These are phyloP conservation scores for Helicoverpa armigera DNA, from an alignment of 1,140 invertebrate genomes.

Conservation along the genomic window DNA sequence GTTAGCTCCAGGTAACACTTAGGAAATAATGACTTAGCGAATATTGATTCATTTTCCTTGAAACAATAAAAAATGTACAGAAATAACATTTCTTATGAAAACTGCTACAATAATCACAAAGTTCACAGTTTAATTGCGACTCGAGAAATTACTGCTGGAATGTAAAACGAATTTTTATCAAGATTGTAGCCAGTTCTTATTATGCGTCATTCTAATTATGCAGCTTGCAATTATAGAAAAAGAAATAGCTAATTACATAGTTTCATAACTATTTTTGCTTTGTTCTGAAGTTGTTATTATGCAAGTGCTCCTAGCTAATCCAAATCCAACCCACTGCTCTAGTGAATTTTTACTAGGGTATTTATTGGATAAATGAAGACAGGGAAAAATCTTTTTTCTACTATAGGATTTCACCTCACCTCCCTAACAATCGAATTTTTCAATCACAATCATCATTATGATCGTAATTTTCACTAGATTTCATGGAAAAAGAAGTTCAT, in stretches of 20 bases:
- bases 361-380: no score
- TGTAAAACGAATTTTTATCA: conserved; percentile 3
- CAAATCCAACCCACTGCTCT: no score
- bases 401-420: no score
- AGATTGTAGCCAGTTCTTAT: conserved; percentile 11
- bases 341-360: no score
- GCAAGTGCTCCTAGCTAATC: no score
- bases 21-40: not conserved
- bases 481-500: no score
- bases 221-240: conserved; percentile 29
- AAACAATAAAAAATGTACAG: not conserved
- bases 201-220: conserved; percentile 20
- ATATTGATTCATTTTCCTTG: not conserved
- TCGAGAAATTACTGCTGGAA: conserved; percentile 2
- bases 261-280: no score
- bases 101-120: conserved; percentile 12
- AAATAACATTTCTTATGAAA: not conserved
- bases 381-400: no score
- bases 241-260: conserved; percentile 19
- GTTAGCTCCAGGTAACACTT: not conserved
- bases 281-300: no score
- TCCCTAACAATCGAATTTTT: no score
- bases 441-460: no score
- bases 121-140: not conserved
- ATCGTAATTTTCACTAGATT: no score